A percentile compares a stretch with the other conserved stretches of the same genome.
phyloP scores from a whole-genome alignment of 2,888 invertebrate species.

The Smittia sp. region DNA sequence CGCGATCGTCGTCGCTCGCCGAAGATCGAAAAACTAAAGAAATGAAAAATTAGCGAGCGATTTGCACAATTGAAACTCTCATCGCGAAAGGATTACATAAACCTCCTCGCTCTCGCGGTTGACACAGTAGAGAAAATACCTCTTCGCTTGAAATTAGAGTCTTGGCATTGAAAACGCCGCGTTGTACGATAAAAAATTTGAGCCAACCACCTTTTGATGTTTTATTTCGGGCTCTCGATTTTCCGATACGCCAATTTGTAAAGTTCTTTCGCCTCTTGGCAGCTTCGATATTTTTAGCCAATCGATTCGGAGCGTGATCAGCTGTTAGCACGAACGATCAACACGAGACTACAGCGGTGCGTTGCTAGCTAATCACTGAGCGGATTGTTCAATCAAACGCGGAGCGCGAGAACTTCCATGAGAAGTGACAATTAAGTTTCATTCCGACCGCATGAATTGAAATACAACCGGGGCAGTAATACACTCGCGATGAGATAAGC shows the following conservation, averaged over 20 bases:
- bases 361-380: too few relatives aligned
- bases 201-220: too few relatives aligned
- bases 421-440: too few relatives aligned
- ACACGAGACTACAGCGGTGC: background rate
- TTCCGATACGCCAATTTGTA: background rate
- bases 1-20: constrained; percentile 22
- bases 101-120: background rate
- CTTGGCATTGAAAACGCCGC: background rate
- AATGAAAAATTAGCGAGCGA: constrained; percentile 28
- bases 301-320: background rate
- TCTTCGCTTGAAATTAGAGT: background rate
- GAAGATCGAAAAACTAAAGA: constrained; percentile 37
- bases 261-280: background rate
- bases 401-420: too few relatives aligned
- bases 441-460: too few relatives aligned
- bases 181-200: too few relatives aligned
- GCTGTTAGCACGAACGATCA: background rate
- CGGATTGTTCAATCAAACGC: too few relatives aligned
- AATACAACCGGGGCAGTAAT: too few relatives aligned
- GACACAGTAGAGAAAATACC: too few relatives aligned
- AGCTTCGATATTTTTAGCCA: background rate
- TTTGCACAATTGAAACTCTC: constrained; percentile 14
- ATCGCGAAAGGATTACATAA: background rate
- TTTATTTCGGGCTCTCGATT: too few relatives aligned
- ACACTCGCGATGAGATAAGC: too few relatives aligned